Conservation (phyloP, 2,888 invertebrate species). For the Lobophora halterata region DNA sequence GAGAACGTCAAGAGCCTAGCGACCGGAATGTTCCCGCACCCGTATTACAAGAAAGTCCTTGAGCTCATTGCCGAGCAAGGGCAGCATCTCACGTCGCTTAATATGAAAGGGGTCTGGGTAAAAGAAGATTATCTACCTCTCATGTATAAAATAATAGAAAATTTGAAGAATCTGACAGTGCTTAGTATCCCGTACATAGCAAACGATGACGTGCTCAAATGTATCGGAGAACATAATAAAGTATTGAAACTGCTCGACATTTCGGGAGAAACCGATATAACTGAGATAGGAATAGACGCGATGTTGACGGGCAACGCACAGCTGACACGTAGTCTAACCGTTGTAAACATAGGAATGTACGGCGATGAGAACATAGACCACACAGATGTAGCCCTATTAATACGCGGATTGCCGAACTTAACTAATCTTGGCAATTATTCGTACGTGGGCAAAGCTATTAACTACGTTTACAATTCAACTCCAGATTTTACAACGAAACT, state of each 20-base stretch:
- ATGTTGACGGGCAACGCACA: slow-evolving; percentile 77
- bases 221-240: slow-evolving; percentile 78
- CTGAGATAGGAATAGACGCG: slow-evolving; percentile 82
- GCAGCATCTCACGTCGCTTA: slow-evolving; percentile 82
- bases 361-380: slow-evolving; percentile 86
- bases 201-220: slow-evolving; percentile 84
- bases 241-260: slow-evolving; percentile 83
- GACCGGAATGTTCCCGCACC: slow-evolving; percentile 85
- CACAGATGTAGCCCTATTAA: slow-evolving; percentile 82
- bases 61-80: slow-evolving; percentile 84
- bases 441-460: slow-evolving; percentile 83
- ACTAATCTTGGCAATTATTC: slow-evolving; percentile 84
- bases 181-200: slow-evolving; percentile 86
- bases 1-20: slow-evolving; percentile 83
- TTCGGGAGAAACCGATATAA: slow-evolving; percentile 86
- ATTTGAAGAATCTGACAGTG: slow-evolving; percentile 80
- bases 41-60: slow-evolving; percentile 85
- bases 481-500: slow-evolving; percentile 82
- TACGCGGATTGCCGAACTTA: slow-evolving; percentile 83
- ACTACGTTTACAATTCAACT: slow-evolving; percentile 76
- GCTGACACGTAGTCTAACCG: slow-evolving; percentile 77
- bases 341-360: slow-evolving; percentile 85
- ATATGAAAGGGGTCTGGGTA: slow-evolving; percentile 87
- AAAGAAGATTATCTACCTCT: slow-evolving; percentile 84
- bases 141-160: slow-evolving; percentile 81